Evolutionary conservation across 2,888 invertebrate genomes (phyloP), one percentile per base, ranked within the genome.

Genomic region (Napeogenes inachia): DNA sequence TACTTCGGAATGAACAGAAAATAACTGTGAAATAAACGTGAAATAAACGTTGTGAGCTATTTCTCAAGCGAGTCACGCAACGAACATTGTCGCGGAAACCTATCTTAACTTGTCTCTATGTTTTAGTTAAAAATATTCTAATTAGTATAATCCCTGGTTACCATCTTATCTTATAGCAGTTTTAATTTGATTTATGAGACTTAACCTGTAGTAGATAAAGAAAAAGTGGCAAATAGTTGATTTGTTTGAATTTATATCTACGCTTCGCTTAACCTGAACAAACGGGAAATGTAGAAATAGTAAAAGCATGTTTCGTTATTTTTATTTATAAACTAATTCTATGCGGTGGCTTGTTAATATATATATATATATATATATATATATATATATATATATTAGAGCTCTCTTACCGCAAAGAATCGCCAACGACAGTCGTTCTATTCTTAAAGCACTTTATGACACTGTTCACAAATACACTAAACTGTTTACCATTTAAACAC

Each of bases 41-140:
- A 64, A 64, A 66, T 63, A 64, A 68, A 61, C 66, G 67, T 67
- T 60, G 64, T 55, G 62, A 63, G 65, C 61, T 64, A 32, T 59
- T 66, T 64, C 62, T 62, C 67, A 68, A 55, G 63, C 65, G 59
- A 67, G 68, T 66, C 68, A 70, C 70, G 70, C 64, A 61, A 68
- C 64, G 54, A 46, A 64, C 67, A 67, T 63, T 62, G 66, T 66
- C 64, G 65, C 62, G 64, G 68, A 63, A 65, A 61, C 64, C 62
- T 56, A 58, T 62, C 63, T 59, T 60, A 62, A 65, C 54, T 60
- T 30, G 13, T 21, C 47, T 50, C 30, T 21, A 13, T 56, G 55
- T 47, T 57, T 59, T 13, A 50, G 30, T 50, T 50, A 50, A 50
- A 47, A 50, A 50, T 50, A 50, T 50, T 50, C 30, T 50, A 50